Evolutionary conservation across 2,888 invertebrate genomes (phyloP).

Genomic region (Cartodere bifasciata): DNA sequence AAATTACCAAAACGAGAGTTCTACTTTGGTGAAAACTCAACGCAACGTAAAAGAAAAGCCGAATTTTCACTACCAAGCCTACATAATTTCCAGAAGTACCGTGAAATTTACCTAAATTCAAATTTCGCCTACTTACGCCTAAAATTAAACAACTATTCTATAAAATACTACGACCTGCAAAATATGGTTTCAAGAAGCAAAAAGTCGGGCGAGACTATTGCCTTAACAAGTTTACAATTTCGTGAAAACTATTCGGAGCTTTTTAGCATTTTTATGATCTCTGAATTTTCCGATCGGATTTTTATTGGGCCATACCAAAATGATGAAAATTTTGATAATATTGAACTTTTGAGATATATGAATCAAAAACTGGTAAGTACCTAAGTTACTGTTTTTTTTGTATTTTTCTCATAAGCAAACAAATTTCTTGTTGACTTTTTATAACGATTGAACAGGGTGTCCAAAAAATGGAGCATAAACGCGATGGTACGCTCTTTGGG

Average conservation of each 20-base stretch:
- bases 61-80: too few species aligned
- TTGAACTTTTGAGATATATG: conserved; percentile 26
- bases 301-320: conserved; percentile 32
- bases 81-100: too few species aligned
- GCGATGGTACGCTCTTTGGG: too few species aligned
- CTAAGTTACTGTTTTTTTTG: too few species aligned
- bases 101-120: conserved; percentile 41
- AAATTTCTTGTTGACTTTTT: too few species aligned
- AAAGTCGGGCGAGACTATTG: conserved; percentile 37
- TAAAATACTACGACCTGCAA: conserved; percentile 39
- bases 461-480: too few species aligned
- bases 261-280: conserved; percentile 31
- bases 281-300: conserved; percentile 23
- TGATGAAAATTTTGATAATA: conserved; percentile 23
- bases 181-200: conserved; percentile 39
- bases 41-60: too few species aligned
- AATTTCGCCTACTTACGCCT: conserved; percentile 43
- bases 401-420: too few species aligned
- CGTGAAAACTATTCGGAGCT: conserved; percentile 11
- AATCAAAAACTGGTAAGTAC: conserved; percentile 13
- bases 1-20: too few species aligned
- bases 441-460: too few species aligned
- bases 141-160: conserved; percentile 38
- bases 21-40: too few species aligned
- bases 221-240: conserved; percentile 26